Evolutionary conservation across 2,113 vertebrate genomes (phyloP), one percentile per base, ranked within the genome.

Genomic region (Vidua chalybeata): DNA sequence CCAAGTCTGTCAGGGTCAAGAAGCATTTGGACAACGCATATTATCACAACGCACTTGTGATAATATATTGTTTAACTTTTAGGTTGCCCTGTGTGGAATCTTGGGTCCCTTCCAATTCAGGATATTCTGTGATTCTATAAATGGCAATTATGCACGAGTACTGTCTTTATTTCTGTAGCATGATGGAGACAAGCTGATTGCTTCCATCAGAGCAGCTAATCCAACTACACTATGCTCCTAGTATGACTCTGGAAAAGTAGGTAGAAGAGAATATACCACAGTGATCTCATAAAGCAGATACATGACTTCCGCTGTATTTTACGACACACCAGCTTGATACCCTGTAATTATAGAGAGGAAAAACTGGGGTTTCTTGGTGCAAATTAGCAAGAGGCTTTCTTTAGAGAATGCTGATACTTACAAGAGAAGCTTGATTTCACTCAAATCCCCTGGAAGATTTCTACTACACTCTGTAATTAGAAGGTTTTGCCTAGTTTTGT

Each of bases 81-180:
- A 83, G 15, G 23, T 24, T 72, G 20, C 37, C 21, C 30, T 52
- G 9, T 45, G 22, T 51, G 49, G 33, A 69, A 64, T 77, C 33
- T 51, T 48, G 8, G 8, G n/a, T 48, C 13, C 22, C 41, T 74
- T 91, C 48, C 24, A 86, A 54, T 52, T 67, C 49, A 43, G 13
- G 41, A 61, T 84, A 73, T 68, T 67, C 73, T 73, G 28, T 41
- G 26, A 77, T 49, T 54, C 39, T 61, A 21, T n/a, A 68, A 82
- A 52, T 26, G 39, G 19, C 20, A 80, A 43, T 13, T 23, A n/a
- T 28, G 15, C 27, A 51, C 0, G 0, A 73, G 15, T 33, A 49
- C 12, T 2, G 1, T 28, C 59, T 74, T 82, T 5, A 71, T 58
- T 90, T 87, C 61, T 77, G 20, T n/a, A 46, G 64, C 15, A 23